These are phyloP conservation scores for Pluvialis apricaria DNA, from an alignment of 2,113 vertebrate species.

Conservation along the genomic window DNA sequence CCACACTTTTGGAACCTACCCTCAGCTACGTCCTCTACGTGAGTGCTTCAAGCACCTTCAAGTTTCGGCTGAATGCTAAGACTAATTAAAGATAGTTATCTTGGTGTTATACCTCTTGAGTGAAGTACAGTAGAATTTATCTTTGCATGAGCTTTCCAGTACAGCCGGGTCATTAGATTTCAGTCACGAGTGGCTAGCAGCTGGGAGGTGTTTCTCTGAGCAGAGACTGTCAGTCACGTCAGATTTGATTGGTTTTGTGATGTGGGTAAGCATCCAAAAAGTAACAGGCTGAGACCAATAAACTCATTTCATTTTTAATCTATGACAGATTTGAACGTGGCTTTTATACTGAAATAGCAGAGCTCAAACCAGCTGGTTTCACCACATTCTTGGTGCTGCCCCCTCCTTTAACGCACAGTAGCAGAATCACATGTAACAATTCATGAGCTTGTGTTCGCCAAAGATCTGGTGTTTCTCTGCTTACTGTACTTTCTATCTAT, in stretches of 20 bases:
- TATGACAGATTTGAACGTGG: background rate
- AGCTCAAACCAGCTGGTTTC: slow-evolving; percentile 23
- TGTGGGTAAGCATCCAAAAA: background rate
- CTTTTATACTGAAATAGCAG: slow-evolving; percentile 12
- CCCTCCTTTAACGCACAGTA: slow-evolving; percentile 32
- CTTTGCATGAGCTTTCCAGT: background rate
- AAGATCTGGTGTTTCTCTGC: background rate
- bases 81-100: background rate
- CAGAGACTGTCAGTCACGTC: background rate
- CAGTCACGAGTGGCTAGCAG: background rate
- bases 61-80: background rate
- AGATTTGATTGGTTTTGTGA: background rate
- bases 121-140: background rate
- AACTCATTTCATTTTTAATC: background rate
- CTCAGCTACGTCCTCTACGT: background rate
- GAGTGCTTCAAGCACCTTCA: background rate
- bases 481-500: background rate
- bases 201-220: background rate
- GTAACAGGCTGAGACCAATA: background rate
- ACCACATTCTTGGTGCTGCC: slow-evolving; percentile 9
- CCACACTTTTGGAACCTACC: background rate
- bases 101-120: background rate
- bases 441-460: background rate
- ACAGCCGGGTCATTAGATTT: background rate
- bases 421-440: background rate